These are phyloP conservation scores for Euzophera pinguis DNA, from an alignment of 2,888 invertebrate genomes.

Conservation along the genomic window DNA sequence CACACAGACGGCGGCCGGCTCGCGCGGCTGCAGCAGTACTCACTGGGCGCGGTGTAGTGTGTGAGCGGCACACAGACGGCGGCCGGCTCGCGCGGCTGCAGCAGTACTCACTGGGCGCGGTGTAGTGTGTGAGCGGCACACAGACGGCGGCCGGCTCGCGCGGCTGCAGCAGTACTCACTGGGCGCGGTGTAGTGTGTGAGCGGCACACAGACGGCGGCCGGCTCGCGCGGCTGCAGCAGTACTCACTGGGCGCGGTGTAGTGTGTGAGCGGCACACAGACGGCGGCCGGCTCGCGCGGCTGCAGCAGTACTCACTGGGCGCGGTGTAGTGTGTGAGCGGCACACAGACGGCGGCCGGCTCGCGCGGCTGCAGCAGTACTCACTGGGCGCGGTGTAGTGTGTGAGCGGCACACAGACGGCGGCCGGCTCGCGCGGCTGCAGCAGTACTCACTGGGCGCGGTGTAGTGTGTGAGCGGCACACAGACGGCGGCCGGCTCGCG, in stretches of 20 bases:
- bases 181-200: no score
- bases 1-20: constrained; percentile 85
- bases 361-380: constrained; percentile 72
- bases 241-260: constrained; percentile 82
- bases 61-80: constrained; percentile 87
- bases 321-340: no score
- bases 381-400: constrained; percentile 83
- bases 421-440: constrained; percentile 82
- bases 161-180: no score
- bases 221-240: constrained; percentile 70
- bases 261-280: constrained; percentile 88
- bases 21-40: constrained; percentile 85
- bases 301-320: no score
- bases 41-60: no score
- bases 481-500: constrained; percentile 75
- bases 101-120: constrained; percentile 81
- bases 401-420: constrained; percentile 88
- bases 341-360: constrained; percentile 86
- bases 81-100: constrained; percentile 78
- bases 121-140: constrained; percentile 86
- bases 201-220: constrained; percentile 73
- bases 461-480: no score
- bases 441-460: no score
- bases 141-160: constrained; percentile 83
- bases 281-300: constrained; percentile 80